Conservation (phyloP, 30 jellyfish, hydroid and myxozoan genomes). For the Rhopilema esculentum region DNA sequence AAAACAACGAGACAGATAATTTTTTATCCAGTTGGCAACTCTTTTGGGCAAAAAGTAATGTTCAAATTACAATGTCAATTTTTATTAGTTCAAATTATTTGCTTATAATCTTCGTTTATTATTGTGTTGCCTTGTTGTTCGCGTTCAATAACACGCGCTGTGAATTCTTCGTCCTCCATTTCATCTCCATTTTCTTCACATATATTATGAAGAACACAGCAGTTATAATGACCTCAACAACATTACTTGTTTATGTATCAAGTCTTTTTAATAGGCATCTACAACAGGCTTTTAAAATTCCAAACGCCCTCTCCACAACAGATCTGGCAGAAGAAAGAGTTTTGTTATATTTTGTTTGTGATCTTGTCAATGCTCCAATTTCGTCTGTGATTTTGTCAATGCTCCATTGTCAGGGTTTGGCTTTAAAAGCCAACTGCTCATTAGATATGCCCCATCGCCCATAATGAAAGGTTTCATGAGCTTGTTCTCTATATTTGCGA, state of each 20-base stretch:
- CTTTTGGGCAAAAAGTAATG: conserved; percentile 4
- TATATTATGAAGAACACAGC: conserved; percentile 25
- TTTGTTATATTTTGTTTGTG: conserved; percentile 44
- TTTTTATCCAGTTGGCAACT: conserved; percentile 39
- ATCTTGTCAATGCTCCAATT: conserved; percentile 22
- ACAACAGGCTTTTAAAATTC: conserved; percentile 57
- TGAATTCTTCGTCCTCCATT: conserved; percentile 27
- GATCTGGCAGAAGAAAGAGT: conserved; percentile 52
- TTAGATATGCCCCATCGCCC: conserved; percentile 76
- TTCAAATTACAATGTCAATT: not conserved
- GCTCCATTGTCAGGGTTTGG: conserved; percentile 53
- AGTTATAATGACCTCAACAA: conserved; percentile 32
- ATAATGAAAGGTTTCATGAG: conserved; percentile 43
- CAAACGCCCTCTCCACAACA: conserved; percentile 71
- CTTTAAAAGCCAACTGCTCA: conserved; percentile 40
- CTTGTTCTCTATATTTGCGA: not conserved
- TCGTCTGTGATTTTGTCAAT: conserved; percentile 6
- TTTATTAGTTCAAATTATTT: conserved; percentile 1
- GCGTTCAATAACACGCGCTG: not conserved
- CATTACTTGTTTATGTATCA: conserved; percentile 48
- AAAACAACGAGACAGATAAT: conserved; percentile 30
- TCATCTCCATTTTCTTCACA: conserved; percentile 32
- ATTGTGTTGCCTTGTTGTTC: not conserved
- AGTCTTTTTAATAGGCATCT: conserved; percentile 49
- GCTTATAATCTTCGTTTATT: not conserved